These are phyloP conservation scores for Nixonia krombeini DNA, from an alignment of 1,140 invertebrate species.

Conservation along the genomic window DNA sequence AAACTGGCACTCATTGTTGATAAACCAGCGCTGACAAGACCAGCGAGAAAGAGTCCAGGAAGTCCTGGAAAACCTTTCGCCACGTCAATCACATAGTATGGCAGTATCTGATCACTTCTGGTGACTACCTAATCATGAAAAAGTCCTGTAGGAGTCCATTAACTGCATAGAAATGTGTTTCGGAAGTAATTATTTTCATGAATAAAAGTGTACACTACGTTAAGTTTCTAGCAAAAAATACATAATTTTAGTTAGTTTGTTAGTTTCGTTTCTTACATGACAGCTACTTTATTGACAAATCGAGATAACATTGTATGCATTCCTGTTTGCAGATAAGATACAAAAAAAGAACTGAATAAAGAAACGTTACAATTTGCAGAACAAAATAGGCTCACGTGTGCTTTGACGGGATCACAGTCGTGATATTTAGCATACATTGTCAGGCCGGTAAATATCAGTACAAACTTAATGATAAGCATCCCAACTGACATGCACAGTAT, in stretches of 20 bases:
- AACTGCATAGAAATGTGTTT: too few species aligned
- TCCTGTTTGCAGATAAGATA: neutral
- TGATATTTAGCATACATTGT: constrained; percentile 75
- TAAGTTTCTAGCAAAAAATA: too few species aligned
- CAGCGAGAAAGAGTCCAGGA: constrained; percentile 81
- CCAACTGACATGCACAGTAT: constrained; percentile 55
- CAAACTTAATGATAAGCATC: constrained; percentile 63
- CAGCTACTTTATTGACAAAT: too few species aligned
- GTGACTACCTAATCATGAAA: constrained; percentile 30
- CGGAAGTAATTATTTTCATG: too few species aligned
- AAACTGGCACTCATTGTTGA: constrained; percentile 68
- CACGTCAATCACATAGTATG: constrained; percentile 76
- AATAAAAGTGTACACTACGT: too few species aligned
- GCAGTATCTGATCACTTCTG: constrained; percentile 72
- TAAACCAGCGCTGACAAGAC: constrained; percentile 80
- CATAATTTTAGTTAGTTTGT: too few species aligned
- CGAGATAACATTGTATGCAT: too few species aligned
- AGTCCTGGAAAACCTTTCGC: constrained; percentile 73
- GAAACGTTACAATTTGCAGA: neutral
- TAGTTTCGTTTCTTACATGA: too few species aligned
- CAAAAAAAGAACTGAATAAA: neutral
- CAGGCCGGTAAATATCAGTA: constrained; percentile 70
- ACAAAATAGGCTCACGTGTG: constrained; percentile 37
- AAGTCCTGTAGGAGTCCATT: too few species aligned
- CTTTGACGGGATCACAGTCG: constrained; percentile 75